Percentiles rank a stretch among this genome's conserved stretches.
Evolutionary conservation across 2,113 vertebrate genomes (phyloP).

Genomic region (Nipponia nippon): DNA sequence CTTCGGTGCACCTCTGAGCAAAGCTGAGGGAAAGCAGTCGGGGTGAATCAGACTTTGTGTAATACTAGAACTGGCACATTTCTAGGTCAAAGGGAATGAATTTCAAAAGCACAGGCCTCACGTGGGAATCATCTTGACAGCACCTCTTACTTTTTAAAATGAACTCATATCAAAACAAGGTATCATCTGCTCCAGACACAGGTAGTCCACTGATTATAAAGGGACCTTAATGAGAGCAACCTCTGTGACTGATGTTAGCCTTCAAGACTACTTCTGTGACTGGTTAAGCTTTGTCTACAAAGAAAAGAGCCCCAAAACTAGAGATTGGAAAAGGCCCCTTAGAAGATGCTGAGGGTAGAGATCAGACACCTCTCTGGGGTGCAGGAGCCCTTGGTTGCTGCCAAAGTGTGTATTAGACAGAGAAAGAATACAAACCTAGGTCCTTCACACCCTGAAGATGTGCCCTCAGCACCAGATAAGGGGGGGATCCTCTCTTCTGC

Average conservation of each 20-base stretch:
- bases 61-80: background rate
- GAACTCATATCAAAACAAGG: background rate
- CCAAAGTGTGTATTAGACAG: background rate
- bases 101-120: background rate
- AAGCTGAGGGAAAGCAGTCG: background rate
- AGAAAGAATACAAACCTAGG: background rate
- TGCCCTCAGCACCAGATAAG: background rate
- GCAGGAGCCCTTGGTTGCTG: background rate
- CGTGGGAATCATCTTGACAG: background rate
- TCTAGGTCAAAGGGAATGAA: background rate
- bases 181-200: background rate
- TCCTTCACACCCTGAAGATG: background rate
- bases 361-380: background rate
- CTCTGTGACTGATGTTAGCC: background rate
- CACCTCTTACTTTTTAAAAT: background rate
- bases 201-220: background rate
- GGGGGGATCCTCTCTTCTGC: background rate
- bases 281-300: background rate
- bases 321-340: background rate
- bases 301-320: background rate
- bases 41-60: background rate
- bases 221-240: background rate
- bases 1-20: background rate
- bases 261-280: background rate
- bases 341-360: background rate